Conservation (phyloP, 2,797 vertebrate genomes). For the Iguana delicatissima region DNA sequence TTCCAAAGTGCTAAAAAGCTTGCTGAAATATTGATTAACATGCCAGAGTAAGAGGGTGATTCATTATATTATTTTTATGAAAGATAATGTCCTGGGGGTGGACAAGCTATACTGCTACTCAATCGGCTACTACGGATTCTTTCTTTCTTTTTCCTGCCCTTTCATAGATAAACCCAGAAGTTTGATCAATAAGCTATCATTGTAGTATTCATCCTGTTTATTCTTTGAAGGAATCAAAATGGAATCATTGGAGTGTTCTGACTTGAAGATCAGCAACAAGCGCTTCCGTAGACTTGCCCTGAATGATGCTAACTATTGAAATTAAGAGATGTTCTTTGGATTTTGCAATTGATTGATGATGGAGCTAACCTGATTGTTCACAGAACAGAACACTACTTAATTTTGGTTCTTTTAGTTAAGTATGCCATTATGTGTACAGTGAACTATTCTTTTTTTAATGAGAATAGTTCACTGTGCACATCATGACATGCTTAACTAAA, state of each 20-base stretch:
- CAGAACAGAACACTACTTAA: not conserved
- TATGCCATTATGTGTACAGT: not conserved
- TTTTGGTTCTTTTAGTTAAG: not conserved
- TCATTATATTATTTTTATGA: slow-evolving; percentile 30
- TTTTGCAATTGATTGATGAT: not conserved
- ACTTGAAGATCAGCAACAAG: not conserved
- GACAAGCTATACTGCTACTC: not conserved
- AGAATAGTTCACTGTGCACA: not conserved
- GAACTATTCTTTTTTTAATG: not conserved
- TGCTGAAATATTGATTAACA: slow-evolving; percentile 31
- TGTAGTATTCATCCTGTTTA: not conserved
- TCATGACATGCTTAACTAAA: too few relatives aligned
- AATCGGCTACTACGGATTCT: not conserved
- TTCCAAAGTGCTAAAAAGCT: slow-evolving; percentile 23
- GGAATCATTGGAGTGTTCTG: not conserved
- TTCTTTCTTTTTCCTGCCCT: not conserved
- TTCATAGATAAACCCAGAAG: not conserved
- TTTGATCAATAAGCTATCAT: not conserved
- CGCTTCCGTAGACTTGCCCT: not conserved
- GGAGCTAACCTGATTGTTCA: not conserved
- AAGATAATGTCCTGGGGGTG: not conserved
- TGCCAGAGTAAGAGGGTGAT: slow-evolving; percentile 11
- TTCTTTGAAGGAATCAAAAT: not conserved
- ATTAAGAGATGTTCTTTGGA: not conserved
- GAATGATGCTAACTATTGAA: not conserved